Evolutionary conservation across 1,140 invertebrate species (phyloP), one percentile per base, ranked within the genome.

Genomic region (Rhyacophila brunnea): DNA sequence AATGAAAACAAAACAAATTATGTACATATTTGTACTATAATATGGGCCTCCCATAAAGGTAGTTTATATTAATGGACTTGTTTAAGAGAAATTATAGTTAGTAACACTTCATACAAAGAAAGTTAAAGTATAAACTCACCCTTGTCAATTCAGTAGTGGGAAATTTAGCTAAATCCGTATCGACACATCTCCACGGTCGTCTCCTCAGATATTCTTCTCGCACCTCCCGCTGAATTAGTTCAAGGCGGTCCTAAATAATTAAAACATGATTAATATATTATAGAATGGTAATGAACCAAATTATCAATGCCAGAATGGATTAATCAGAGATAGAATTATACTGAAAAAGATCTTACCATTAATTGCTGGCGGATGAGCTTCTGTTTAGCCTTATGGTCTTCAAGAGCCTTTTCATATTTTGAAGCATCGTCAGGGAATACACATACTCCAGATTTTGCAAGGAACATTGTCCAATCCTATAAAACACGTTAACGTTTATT

Each of bases 381-480:
- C 66, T 78, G 77, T 54, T 67, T 71, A 35, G 71, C 70, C 60
- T 72, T 73, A 58, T 79, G 77, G 35, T 70, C 68, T 20, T 70
- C 65, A 14, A 76, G 56, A 6, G 71, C 72, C 17, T 60, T 60
- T 1, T 69, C 73, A 60, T 79, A 79, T 63, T 72, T 68, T 23
- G 62, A 68, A 1, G 70, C 71, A 40, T 78, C 73, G 6, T 70
- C 68, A 0, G 77, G 77, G 67, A 79, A 78, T 66, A 71, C 64
- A 36, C 77, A 74, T 10, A 78, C 68, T 0, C 74, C 77, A 0
- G 74, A 75, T 6, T 70, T 69, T 1, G 74, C 77, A 55, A 78
- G 71, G 64, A 75, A 77, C 60, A 79, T 55, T 1, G 74, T 76
- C 77, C 77, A 79, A 35, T 79, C 75, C 77, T 79, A 62, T 9